These are phyloP conservation scores for Nebria brevicollis DNA, from an alignment of 2,888 invertebrate species.

Conservation along the genomic window DNA sequence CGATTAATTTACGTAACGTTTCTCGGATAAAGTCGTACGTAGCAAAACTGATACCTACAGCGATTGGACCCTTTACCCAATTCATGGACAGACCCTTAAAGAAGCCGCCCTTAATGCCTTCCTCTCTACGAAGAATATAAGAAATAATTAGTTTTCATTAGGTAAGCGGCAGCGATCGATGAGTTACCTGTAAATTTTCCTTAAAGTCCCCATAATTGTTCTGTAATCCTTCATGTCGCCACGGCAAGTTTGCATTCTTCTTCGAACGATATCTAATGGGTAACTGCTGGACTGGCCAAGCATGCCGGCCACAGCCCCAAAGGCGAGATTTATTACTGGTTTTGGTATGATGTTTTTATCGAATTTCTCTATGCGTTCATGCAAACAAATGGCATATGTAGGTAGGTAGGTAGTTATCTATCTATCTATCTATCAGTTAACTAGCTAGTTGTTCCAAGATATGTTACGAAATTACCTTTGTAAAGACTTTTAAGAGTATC, in stretches of 20 bases:
- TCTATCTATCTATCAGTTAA: background rate
- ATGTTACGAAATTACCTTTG: conserved; percentile 66
- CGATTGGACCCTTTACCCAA: conserved; percentile 94
- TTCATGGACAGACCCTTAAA: conserved; percentile 99
- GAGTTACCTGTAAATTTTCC: conserved; percentile 74
- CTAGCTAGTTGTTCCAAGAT: background rate
- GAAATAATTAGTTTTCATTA: too few relatives aligned
- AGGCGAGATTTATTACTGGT: conserved; percentile 75
- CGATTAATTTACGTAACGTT: conserved; percentile 63
- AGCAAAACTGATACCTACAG: conserved; percentile 95
- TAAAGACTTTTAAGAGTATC: conserved; percentile 89
- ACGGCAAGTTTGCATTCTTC: conserved; percentile 71
- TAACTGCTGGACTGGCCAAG: conserved; percentile 96
- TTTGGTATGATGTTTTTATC: conserved; percentile 57
- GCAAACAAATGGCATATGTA: background rate
- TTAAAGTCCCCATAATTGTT: conserved; percentile 74
- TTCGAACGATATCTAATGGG: conserved; percentile 90
- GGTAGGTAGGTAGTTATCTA: background rate
- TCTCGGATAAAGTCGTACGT: conserved; percentile 86
- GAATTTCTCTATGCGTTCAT: conserved; percentile 31
- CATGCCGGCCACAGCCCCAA: conserved; percentile 92
- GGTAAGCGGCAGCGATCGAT: background rate
- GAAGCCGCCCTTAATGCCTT: conserved; percentile 89
- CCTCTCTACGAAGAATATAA: conserved; percentile 69
- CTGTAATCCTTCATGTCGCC: conserved; percentile 66